Evolutionary conservation across 2,113 vertebrate species (phyloP).

Genomic region (Synchiropus splendidus): DNA sequence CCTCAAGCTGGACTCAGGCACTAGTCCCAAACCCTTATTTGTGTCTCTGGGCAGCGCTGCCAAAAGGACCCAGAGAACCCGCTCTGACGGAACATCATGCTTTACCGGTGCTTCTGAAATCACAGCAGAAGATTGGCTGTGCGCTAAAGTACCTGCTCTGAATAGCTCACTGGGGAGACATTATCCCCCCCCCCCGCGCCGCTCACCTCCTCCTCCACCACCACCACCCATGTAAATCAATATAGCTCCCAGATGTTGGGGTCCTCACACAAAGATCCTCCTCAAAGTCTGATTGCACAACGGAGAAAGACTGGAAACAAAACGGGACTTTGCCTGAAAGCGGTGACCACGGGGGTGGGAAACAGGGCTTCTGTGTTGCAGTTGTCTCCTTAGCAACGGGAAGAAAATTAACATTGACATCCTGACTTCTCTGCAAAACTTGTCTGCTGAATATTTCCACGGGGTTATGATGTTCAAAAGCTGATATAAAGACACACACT

Average conservation of each 20-base stretch:
- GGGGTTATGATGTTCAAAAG: constrained; percentile 57
- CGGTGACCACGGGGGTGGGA: constrained; percentile 64
- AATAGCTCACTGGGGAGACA: constrained; percentile 48
- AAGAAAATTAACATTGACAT: constrained; percentile 71
- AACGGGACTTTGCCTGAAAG: constrained; percentile 62
- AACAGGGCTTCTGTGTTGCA: constrained; percentile 50
- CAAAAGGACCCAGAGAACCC: no score
- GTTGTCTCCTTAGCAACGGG: constrained; percentile 68
- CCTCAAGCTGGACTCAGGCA: no score
- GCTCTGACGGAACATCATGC: no score
- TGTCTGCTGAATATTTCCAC: constrained; percentile 60
- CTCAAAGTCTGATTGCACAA: constrained; percentile 65
- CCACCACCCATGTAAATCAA: constrained; percentile 39
- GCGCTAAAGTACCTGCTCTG: constrained; percentile 45
- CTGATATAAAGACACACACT: constrained; percentile 59
- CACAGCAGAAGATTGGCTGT: constrained; percentile 43
- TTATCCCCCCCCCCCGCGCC: constrained; percentile 20
- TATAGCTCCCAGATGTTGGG: constrained; percentile 59
- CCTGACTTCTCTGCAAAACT: constrained; percentile 64
- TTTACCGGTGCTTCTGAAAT: constrained; percentile 15
- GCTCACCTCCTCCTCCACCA: no score
- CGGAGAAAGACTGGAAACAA: constrained; percentile 55
- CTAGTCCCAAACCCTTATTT: no score
- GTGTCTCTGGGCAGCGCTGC: no score
- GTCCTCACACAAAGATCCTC: constrained; percentile 56